Evolutionary conservation across 2,888 invertebrate species (phyloP).

Genomic region (Melanotus villosus): DNA sequence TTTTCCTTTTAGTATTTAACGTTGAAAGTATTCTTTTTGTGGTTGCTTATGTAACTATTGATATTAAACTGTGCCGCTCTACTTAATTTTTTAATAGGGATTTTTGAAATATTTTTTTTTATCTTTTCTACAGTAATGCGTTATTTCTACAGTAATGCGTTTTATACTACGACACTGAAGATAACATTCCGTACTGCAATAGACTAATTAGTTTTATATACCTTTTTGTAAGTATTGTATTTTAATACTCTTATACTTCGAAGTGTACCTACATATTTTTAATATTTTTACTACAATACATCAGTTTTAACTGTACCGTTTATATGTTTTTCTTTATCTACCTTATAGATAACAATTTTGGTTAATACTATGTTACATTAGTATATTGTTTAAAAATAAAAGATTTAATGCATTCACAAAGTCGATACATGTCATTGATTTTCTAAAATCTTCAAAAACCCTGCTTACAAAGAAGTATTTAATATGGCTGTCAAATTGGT

Average conservation of each 20-base stretch:
- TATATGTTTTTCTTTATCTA: background rate
- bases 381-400: too few relatives aligned
- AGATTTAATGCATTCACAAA: too few relatives aligned
- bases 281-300: conserved; percentile 36
- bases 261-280: conserved; percentile 35
- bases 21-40: background rate
- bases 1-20: background rate
- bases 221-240: conserved; percentile 34
- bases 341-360: too few relatives aligned
- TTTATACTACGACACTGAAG: conserved; percentile 3
- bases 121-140: background rate
- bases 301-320: conserved; percentile 15
- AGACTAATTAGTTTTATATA: conserved; percentile 34
- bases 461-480: too few relatives aligned
- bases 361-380: too few relatives aligned
- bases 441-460: too few relatives aligned
- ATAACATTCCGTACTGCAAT: conserved; percentile 24
- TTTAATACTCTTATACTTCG: conserved; percentile 32
- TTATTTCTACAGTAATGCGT: conserved; percentile 22
- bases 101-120: conserved; percentile 17
- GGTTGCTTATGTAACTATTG: conserved; percentile 7
- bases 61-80: conserved; percentile 17
- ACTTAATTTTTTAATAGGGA: conserved; percentile 25
- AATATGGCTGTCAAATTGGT: too few relatives aligned
- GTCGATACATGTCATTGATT: too few relatives aligned